Conservation (phyloP, 2,797 vertebrate species). For the Danionella dracula region DNA sequence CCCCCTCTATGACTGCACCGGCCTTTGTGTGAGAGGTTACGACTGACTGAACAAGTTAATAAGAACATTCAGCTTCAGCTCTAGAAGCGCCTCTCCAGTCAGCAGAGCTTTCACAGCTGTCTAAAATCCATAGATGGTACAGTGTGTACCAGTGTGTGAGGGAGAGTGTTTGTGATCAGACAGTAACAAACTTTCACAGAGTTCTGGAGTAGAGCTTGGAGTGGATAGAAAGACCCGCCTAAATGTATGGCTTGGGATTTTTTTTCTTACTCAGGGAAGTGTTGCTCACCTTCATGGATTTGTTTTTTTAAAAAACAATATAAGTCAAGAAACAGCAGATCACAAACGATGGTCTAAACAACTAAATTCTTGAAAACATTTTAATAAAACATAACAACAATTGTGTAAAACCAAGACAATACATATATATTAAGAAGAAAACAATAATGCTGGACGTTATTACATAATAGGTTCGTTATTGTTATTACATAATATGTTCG, state of each 20-base stretch:
- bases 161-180: background rate
- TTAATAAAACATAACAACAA: no score
- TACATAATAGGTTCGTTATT: no score
- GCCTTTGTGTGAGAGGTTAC: constrained; percentile 28
- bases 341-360: no score
- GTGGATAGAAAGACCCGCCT: background rate
- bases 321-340: no score
- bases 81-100: constrained; percentile 18
- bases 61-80: constrained; percentile 38
- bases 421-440: background rate
- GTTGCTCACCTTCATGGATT: background rate
- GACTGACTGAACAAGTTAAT: constrained; percentile 40
- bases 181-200: background rate
- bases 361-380: no score
- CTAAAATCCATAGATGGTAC: background rate
- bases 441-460: no score
- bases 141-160: no score
- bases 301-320: no score
- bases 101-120: constrained; percentile 28
- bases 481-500: no score
- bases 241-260: background rate
- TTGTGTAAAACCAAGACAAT: no score
- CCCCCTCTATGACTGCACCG: constrained; percentile 4
- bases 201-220: background rate
- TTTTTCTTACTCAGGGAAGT: background rate